Evolutionary conservation across 2,797 vertebrate species (phyloP), one percentile per base, ranked within the genome.

Genomic region (Vespertilio murinus): DNA sequence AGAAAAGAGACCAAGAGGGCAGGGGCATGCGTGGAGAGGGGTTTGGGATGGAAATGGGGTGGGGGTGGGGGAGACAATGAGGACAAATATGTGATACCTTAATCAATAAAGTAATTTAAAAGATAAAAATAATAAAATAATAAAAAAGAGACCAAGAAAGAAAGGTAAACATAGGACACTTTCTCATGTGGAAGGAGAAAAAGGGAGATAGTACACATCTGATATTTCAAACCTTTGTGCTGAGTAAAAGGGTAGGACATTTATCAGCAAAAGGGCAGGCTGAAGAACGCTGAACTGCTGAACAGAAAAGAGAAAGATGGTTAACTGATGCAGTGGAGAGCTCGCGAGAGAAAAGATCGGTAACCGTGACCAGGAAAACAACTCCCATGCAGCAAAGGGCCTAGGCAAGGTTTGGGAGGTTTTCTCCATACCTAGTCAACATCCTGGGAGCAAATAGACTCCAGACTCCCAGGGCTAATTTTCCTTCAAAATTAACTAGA

Each of bases 191-290:
- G 23, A 30, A 69, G 81, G 49, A 17, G 85, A 23, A 33, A 49
- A 71, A 86, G 3, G 0, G 22, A 18, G 4, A 35, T 2, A 9
- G 3, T 30, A 2, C 10, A 18, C 3, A 35, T 25, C 1, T 71
- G 33, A 71, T 42, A 5, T 30, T 84, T 85, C n/a, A 42, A 83
- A 47, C 16, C 18, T 70, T 65, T 94, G 38, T 65, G 22, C 33
- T 11, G 64, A 83, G 45, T 54, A 54, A 49, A 30, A 84, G 25
- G 9, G 22, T 8, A 59, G 52, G 52, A 11, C 28, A 74, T 54
- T 38, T 61, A 38, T 11, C n/a, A 8, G 18, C 17, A 49, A 80
- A 45, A n/a, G 18, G 20, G 4, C 12, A 23, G 59, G 13, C n/a
- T 71, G 33, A 38, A 64, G 4, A 40, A 38, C 12, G 14, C 20